phyloP scores from a whole-genome alignment of 1,140 invertebrate species.

The Chrysopa pallens region DNA sequence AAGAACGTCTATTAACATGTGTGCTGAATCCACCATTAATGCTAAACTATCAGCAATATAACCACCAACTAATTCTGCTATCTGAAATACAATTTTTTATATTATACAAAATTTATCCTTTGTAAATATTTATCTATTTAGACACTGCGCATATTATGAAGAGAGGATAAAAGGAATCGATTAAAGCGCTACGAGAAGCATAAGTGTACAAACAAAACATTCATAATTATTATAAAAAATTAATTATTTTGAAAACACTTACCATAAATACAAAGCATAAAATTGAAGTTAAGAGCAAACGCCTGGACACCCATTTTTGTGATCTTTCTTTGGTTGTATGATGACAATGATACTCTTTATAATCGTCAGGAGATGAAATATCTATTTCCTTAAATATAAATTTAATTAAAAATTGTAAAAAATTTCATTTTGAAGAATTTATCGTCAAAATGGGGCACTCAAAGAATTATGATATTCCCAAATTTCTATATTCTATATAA shows the following conservation, averaged over 20 bases:
- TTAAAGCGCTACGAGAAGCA: not conserved
- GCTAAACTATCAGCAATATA: conserved; percentile 64
- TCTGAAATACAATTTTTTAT: conserved; percentile 21
- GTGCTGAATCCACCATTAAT: conserved; percentile 69
- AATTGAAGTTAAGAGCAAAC: conserved; percentile 33
- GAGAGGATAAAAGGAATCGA: conserved; percentile 2
- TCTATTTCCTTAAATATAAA: conserved; percentile 7
- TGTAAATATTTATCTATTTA: conserved; percentile 3
- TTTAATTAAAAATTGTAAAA: too few relatives aligned
- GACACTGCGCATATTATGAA: not conserved
- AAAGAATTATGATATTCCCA: too few relatives aligned
- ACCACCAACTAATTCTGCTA: conserved; percentile 53
- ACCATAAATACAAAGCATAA: conserved; percentile 49
- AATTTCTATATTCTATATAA: too few relatives aligned
- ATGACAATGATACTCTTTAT: conserved; percentile 16
- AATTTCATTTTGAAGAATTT: too few relatives aligned
- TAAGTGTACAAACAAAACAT: too few relatives aligned
- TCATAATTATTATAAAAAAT: too few relatives aligned
- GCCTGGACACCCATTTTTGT: conserved; percentile 13
- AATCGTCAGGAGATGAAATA: conserved; percentile 6
- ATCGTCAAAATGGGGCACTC: too few relatives aligned
- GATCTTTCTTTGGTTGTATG: conserved; percentile 5
- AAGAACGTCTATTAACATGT: conserved; percentile 65
- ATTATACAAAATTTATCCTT: not conserved
- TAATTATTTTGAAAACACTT: too few relatives aligned